Conservation (phyloP, 2,113 vertebrate genomes). For the Elgaria multicarinata region DNA sequence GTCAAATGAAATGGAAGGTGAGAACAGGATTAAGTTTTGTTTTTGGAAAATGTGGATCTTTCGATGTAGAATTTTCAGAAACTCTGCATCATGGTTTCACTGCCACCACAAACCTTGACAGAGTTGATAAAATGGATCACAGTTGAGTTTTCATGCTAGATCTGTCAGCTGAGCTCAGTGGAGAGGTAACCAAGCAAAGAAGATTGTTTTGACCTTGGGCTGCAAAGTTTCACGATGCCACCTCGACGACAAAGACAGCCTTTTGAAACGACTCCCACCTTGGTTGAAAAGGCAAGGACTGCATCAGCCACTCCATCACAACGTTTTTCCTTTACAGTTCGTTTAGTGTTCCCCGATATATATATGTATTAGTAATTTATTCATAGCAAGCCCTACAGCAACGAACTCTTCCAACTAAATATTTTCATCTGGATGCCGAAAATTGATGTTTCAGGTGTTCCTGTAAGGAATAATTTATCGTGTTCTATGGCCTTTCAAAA, state of each 20-base stretch:
- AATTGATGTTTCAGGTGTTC: constrained; percentile 10
- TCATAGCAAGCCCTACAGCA: neutral
- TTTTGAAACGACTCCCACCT: constrained; percentile 28
- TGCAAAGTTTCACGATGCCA: neutral
- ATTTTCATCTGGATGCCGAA: constrained; percentile 46
- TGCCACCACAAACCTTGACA: neutral
- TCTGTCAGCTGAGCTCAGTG: neutral
- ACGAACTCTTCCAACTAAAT: constrained; percentile 17
- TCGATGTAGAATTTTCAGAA: neutral
- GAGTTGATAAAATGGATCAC: constrained; percentile 16
- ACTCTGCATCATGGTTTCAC: neutral
- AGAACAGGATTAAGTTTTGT: neutral
- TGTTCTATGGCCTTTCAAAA: constrained; percentile 47
- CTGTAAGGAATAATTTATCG: constrained; percentile 21
- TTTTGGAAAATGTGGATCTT: neutral
- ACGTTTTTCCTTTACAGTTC: constrained; percentile 1
- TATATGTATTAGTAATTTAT: constrained; percentile 23
- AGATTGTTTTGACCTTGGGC: constrained; percentile 22
- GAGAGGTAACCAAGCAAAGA: constrained; percentile 33
- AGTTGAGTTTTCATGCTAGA: constrained; percentile 19
- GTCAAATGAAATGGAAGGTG: neutral
- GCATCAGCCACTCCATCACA: constrained; percentile 5
- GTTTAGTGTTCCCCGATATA: constrained; percentile 22
- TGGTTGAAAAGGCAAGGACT: constrained; percentile 30
- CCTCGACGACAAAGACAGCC: neutral